Evolutionary conservation across 2,888 invertebrate species (phyloP).

Genomic region (Rutpela maculata): DNA sequence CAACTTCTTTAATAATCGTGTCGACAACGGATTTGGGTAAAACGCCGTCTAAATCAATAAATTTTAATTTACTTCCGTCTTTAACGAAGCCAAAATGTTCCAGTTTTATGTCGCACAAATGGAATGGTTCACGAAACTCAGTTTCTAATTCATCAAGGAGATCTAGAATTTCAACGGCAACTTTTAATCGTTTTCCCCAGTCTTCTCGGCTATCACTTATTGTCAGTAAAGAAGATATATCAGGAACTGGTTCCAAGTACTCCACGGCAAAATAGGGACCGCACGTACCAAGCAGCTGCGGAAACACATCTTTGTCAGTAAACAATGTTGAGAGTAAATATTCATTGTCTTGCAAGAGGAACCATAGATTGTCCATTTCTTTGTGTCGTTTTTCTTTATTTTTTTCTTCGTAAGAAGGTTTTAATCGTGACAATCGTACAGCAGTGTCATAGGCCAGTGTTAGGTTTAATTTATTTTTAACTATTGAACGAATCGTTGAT

Average conservation of each 20-base stretch:
- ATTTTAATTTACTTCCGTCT: conserved; percentile 76
- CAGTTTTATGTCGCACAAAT: conserved; percentile 82
- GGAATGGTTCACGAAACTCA: conserved; percentile 78
- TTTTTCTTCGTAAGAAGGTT: conserved; percentile 73
- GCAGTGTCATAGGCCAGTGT: conserved; percentile 75
- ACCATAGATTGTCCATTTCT: conserved; percentile 80
- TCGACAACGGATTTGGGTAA: conserved; percentile 77
- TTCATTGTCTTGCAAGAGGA: conserved; percentile 81
- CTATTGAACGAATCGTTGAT: conserved; percentile 75
- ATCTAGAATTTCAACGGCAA: conserved; percentile 79
- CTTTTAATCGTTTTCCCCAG: conserved; percentile 77
- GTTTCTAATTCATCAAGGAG: conserved; percentile 78
- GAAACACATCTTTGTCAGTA: conserved; percentile 79
- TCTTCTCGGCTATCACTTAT: conserved; percentile 76
- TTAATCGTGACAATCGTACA: conserved; percentile 74
- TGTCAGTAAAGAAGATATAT: conserved; percentile 75
- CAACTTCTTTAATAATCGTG: conserved; percentile 72
- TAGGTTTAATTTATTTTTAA: conserved; percentile 76
- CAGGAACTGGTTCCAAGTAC: conserved; percentile 77
- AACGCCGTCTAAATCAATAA: conserved; percentile 80
- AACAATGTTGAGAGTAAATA: conserved; percentile 79
- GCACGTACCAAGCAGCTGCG: conserved; percentile 78
- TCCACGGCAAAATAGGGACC: conserved; percentile 82
- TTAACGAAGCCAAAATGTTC: conserved; percentile 79
- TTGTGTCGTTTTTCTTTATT: conserved; percentile 70